phyloP scores from a whole-genome alignment of 2,113 vertebrate species.

The Cromileptes altivelis region DNA sequence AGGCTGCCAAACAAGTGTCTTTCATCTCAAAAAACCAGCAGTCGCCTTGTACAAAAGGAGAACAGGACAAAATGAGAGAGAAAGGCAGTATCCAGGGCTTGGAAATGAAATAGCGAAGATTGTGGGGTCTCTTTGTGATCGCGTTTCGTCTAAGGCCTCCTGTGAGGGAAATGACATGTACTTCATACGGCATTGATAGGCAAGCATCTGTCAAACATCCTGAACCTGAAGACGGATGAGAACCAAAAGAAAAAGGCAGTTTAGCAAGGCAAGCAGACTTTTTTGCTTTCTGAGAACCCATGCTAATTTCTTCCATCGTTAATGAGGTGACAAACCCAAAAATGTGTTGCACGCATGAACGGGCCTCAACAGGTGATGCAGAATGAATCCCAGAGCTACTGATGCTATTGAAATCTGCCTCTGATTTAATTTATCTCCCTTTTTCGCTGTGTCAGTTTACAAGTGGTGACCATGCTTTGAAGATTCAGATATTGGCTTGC shows the following conservation, averaged over 20 bases:
- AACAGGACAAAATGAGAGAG: slow-evolving; percentile 61
- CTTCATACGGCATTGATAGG: slow-evolving; percentile 51
- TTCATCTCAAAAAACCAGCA: slow-evolving; percentile 82
- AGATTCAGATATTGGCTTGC: not conserved
- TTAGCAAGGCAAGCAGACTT: slow-evolving; percentile 47
- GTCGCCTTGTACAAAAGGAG: slow-evolving; percentile 73
- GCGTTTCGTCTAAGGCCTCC: slow-evolving; percentile 52
- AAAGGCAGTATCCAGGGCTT: slow-evolving; percentile 57
- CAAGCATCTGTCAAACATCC: slow-evolving; percentile 50
- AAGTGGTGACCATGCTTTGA: slow-evolving; percentile 21
- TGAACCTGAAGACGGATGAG: slow-evolving; percentile 6
- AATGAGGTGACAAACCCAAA: slow-evolving; percentile 19
- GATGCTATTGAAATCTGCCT: not conserved
- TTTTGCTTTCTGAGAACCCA: slow-evolving; percentile 23
- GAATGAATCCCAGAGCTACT: slow-evolving; percentile 7
- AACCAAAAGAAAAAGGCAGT: slow-evolving; percentile 39
- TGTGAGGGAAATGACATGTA: slow-evolving; percentile 68
- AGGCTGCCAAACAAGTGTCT: slow-evolving; percentile 85
- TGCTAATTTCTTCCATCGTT: slow-evolving; percentile 47
- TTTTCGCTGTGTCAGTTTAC: not conserved
- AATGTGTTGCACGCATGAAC: slow-evolving; percentile 3
- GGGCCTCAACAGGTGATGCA: slow-evolving; percentile 26
- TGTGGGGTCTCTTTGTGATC: slow-evolving; percentile 63
- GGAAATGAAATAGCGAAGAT: slow-evolving; percentile 68
- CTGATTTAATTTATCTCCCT: slow-evolving; percentile 13